These are phyloP conservation scores for Mycetomoellerius zeteki DNA, from an alignment of 1,140 invertebrate genomes.

Conservation along the genomic window DNA sequence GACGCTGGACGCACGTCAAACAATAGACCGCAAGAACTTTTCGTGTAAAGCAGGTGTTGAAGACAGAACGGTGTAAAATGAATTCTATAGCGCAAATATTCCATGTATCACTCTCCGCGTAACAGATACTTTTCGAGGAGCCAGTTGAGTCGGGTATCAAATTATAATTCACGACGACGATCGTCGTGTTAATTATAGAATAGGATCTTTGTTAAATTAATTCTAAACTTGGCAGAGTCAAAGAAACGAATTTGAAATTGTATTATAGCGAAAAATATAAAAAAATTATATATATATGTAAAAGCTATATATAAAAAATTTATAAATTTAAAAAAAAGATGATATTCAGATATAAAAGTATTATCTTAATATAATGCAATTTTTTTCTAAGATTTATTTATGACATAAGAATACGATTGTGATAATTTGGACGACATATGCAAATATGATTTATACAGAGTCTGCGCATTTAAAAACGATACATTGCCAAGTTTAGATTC, in stretches of 20 bases:
- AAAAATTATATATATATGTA: conserved; percentile 4
- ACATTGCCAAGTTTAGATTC: conserved; percentile 55
- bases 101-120: conserved; percentile 29
- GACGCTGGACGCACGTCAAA: conserved; percentile 80
- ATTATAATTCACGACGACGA: conserved; percentile 7
- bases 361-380: conserved; percentile 19
- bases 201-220: conserved; percentile 13
- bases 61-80: conserved; percentile 41
- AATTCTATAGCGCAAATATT: conserved; percentile 46
- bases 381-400: conserved; percentile 27
- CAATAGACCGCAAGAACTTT: conserved; percentile 62
- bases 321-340: neutral
- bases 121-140: conserved; percentile 27
- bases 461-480: conserved; percentile 13
- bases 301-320: conserved; percentile 23
- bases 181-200: conserved; percentile 13
- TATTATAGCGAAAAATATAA: conserved; percentile 25
- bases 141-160: neutral
- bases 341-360: conserved; percentile 2
- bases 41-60: conserved; percentile 51
- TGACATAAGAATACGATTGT: conserved; percentile 15
- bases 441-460: conserved; percentile 18
- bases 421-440: conserved; percentile 39
- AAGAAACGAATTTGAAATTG: conserved; percentile 5
- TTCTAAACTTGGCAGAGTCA: conserved; percentile 53